Evolutionary conservation across 2,113 vertebrate species (phyloP), one percentile per base, ranked within the genome.

Genomic region (Prunella himalayana): DNA sequence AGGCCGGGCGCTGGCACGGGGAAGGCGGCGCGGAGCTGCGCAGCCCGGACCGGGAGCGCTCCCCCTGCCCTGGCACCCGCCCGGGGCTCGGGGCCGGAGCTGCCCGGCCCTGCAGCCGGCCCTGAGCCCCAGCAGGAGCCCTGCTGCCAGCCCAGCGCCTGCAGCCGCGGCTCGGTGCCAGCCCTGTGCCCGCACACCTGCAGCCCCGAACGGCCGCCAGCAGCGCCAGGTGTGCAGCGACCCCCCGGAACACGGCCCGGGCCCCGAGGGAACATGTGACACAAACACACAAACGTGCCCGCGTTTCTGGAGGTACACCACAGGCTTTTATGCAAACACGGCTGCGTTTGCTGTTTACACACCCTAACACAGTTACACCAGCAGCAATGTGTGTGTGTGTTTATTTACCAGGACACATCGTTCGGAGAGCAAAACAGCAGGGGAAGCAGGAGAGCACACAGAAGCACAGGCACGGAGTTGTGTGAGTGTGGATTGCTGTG

Each of bases 61-160:
- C 2, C 1, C 0, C 0, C 0, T 9, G 42, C 76, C 49, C 42
- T 7, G 53, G 82, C 21, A 4, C 20, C 35, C 0, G 7, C 3
- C 20, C 9, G 50, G n/a, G 8, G 12, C 57, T 8, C 17, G 79
- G 22, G 45, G 70, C 45, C 15, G 45, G 56, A 19, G 0, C 0
- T 7, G 11, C 18, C 68, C 69, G 7, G 28, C 23, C 0, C 22
- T 7, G 13, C 54, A 18, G 2, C 45, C 37, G 41, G 50, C 19
- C 27, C 72, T 27, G 35, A n/a, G 4, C 20, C 31, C 6, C 18
- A 5, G 61, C 3, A 0, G 12, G 23, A 56, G 22, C 35, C 44
- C 41, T 77, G 22, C 49, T 11, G 65, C 53, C 53, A 13, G 30
- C 30, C 28, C 53, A 54, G 53, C 28, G 53, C 53, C 53, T 20